These are phyloP conservation scores for Agrilus planipennis DNA, from an alignment of 1,140 invertebrate species.

Conservation along the genomic window DNA sequence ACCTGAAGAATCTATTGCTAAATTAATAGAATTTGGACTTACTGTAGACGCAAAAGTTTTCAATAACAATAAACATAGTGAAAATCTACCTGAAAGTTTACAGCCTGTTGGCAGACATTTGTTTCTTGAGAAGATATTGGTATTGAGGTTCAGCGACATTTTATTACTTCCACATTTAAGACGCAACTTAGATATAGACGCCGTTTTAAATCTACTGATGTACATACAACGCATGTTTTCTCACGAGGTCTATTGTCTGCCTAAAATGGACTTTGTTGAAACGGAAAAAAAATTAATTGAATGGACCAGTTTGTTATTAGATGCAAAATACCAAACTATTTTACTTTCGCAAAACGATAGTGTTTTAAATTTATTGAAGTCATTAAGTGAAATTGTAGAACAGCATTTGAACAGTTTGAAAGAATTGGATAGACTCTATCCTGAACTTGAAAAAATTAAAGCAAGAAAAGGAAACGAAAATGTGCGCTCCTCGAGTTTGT, in stretches of 20 bases:
- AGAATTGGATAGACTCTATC: constrained; percentile 29
- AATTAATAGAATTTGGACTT: constrained; percentile 43
- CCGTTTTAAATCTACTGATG: constrained; percentile 42
- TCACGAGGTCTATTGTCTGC: constrained; percentile 22
- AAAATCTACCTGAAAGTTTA: constrained; percentile 17
- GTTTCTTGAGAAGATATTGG: constrained; percentile 44
- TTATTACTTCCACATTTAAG: constrained; percentile 44
- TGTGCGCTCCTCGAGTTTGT: constrained; percentile 16
- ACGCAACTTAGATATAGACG: constrained; percentile 39
- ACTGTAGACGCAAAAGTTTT: constrained; percentile 26
- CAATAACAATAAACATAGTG: constrained; percentile 4
- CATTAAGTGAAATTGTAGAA: constrained; percentile 38
- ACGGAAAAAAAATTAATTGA: constrained; percentile 45
- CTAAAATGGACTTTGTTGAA: constrained; percentile 14
- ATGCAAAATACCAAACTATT: constrained; percentile 59
- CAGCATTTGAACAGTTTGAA: constrained; percentile 38
- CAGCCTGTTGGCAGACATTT: constrained; percentile 25
- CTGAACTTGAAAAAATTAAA: constrained; percentile 33
- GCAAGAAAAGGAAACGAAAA: constrained; percentile 17
- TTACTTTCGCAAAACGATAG: constrained; percentile 47
- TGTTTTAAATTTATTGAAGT: constrained; percentile 40
- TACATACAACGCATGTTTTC: constrained; percentile 44
- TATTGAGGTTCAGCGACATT: constrained; percentile 41
- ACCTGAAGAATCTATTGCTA: constrained; percentile 44
- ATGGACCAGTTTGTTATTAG: constrained; percentile 49